Evolutionary conservation across 2,113 vertebrate species (phyloP).

Genomic region (Cathartes aura): DNA sequence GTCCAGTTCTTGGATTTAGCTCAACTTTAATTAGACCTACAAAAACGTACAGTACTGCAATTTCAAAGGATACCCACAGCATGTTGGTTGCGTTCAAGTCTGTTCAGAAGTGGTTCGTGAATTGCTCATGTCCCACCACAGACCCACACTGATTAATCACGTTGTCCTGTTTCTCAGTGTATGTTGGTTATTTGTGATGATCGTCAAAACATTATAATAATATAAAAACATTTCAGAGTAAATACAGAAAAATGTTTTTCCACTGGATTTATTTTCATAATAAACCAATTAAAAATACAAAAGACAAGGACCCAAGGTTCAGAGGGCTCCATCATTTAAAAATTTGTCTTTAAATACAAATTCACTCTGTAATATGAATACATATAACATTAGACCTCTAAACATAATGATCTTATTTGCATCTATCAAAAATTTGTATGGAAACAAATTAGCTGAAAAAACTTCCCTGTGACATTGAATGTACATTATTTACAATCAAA

Average conservation of each 20-base stretch:
- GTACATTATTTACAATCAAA: constrained; percentile 87
- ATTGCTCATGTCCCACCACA: neutral
- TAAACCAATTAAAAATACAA: constrained; percentile 88
- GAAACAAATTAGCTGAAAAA: constrained; percentile 79
- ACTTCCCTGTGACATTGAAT: constrained; percentile 76
- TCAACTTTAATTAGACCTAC: neutral
- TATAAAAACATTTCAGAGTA: neutral
- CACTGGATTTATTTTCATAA: constrained; percentile 84
- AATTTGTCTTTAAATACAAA: constrained; percentile 87
- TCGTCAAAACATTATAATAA: neutral
- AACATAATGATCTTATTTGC: constrained; percentile 80
- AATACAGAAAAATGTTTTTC: constrained; percentile 64
- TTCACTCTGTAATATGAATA: constrained; percentile 82
- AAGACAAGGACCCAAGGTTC: constrained; percentile 65
- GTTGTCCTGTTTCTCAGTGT: neutral
- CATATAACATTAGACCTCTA: constrained; percentile 81
- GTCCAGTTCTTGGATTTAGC: neutral
- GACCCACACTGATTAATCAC: neutral
- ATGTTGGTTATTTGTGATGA: neutral
- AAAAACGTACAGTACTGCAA: neutral
- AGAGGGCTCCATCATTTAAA: constrained; percentile 79
- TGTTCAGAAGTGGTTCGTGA: neutral
- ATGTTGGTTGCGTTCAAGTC: accelerated
- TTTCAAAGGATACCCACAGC: neutral
- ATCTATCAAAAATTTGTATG: constrained; percentile 83